Conservation (phyloP, 2,113 vertebrate species). For the Zosterops japonicus region DNA sequence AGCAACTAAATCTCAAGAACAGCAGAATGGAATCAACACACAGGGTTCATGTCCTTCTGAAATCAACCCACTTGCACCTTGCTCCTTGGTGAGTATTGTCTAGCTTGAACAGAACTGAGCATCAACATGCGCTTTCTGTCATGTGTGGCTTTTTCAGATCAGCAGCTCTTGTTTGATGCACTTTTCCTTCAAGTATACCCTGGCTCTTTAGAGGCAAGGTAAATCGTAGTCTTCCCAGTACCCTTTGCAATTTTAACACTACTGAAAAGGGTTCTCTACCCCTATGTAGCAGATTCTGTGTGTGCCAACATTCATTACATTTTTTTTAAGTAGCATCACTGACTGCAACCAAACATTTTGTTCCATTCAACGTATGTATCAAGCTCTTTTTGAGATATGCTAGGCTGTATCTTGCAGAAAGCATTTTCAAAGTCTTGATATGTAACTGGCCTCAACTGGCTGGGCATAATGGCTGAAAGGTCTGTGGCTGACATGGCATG, state of each 20-base stretch:
- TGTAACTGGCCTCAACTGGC: conserved; percentile 95
- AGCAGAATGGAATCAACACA: conserved; percentile 95
- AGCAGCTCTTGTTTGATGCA: conserved; percentile 80
- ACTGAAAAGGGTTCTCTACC: conserved; percentile 80
- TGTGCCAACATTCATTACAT: conserved; percentile 81
- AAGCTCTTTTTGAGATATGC: conserved; percentile 99
- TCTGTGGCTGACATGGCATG: conserved; percentile 91
- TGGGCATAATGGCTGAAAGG: conserved; percentile 91
- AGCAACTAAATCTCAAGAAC: conserved; percentile 99
- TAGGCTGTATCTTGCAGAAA: conserved; percentile 99
- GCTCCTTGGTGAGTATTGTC: conserved; percentile 83
- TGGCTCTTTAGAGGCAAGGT: conserved; percentile 80
- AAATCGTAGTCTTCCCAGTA: conserved; percentile 77
- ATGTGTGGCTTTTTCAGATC: conserved; percentile 80
- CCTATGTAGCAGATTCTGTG: conserved; percentile 80
- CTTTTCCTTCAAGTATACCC: conserved; percentile 82
- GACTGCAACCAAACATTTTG: conserved; percentile 99
- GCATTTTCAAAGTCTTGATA: conserved; percentile 99
- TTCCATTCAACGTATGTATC: conserved; percentile 99
- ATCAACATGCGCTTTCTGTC: conserved; percentile 80
- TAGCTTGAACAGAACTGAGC: conserved; percentile 82
- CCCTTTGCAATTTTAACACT: conserved; percentile 79
- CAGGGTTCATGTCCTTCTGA: conserved; percentile 83
- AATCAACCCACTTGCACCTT: conserved; percentile 84
- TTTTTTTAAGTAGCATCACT: conserved; percentile 80